Evolutionary conservation across 2,113 vertebrate species (phyloP).

Genomic region (Sorex fumeus): DNA sequence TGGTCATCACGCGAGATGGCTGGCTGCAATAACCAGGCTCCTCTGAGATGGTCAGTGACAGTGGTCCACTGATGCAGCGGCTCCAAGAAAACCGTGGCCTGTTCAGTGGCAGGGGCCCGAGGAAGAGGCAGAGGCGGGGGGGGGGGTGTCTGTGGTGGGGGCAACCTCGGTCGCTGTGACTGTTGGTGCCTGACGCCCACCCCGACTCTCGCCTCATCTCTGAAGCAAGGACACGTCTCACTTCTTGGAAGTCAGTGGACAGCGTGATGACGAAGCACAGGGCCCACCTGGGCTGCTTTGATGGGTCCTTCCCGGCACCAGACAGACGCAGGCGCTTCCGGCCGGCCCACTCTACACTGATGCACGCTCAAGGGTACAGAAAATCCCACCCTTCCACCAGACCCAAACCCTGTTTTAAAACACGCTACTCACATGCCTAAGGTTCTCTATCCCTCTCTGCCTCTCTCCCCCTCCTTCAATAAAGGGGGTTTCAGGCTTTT

Average conservation of each 20-base stretch:
- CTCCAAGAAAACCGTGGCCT: not conserved
- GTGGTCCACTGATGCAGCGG: too few relatives aligned
- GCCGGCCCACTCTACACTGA: slow-evolving; percentile 75
- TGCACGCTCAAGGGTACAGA: slow-evolving; percentile 9
- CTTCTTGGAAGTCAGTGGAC: slow-evolving; percentile 6
- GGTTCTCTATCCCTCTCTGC: too few relatives aligned
- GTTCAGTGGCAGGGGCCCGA: not conserved
- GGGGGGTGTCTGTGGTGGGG: too few relatives aligned
- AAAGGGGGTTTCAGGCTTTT: not conserved
- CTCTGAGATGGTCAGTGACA: not conserved
- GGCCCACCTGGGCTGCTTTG: slow-evolving; percentile 65
- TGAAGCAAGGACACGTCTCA: slow-evolving; percentile 53
- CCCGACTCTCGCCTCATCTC: slow-evolving; percentile 46
- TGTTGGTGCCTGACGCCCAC: not conserved
- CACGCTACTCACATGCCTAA: slow-evolving; percentile 23
- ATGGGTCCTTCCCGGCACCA: slow-evolving; percentile 57
- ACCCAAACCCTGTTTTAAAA: slow-evolving; percentile 29
- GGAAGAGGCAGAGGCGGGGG: not conserved
- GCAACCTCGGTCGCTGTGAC: not conserved
- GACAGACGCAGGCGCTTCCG: slow-evolving; percentile 63
- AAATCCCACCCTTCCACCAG: slow-evolving; percentile 42
- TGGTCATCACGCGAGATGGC: too few relatives aligned
- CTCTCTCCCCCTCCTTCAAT: slow-evolving; percentile 19
- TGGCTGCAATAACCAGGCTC: not conserved
- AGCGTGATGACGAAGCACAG: slow-evolving; percentile 28